Base-by-base conservation (phyloP, 2,113 vertebrate species). In the Engraulis encrasicolus region DNA sequence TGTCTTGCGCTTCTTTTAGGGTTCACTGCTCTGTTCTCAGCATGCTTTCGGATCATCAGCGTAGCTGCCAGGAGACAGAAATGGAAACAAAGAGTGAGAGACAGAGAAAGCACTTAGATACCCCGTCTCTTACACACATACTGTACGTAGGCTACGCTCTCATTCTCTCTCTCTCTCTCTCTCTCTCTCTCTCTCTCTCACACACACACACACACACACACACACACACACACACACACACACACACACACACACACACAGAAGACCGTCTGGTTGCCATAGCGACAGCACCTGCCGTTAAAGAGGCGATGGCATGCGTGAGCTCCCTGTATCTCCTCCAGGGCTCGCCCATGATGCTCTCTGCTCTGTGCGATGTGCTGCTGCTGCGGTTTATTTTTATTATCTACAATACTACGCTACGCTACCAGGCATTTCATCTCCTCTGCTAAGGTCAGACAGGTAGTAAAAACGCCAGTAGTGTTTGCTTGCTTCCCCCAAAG, bases 241-340 rank as follows among this genome's bases (percentile, higher is more conserved):
- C 61, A 71, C 61, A 71, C 61, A 31, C 61, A 34, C 66, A 74
- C 23, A 31, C 61, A 71, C 61, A 74, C 27, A 74, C 27, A 74
- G 27, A 74, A 90, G 88, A 88, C 85, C 31, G 89, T 88, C 89
- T 90, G 86, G 91, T 91, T 89, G 83, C 91, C 80, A 84, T 78
- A 87, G 89, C 83, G 90, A 91, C 89, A 40, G 45, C 86, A 87
- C 84, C 84, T 88, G 87, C 81, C 80, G 82, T 78, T n/a, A 20
- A 23, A 77, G 27, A 23, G 83, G 84, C 66, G 52, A 50, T 19
- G 77, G 80, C 37, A 74, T 71, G 78, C 83, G 49, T 82, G 40
- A 81, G 83, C 85, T 88, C 85, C 66, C 61, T 37, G 14, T 40
- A 79, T 87, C 78, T 6, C 45, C 31, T 36, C 66, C 12, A 6